phyloP scores from a whole-genome alignment of 1,140 invertebrate genomes.

The Plutomurus gul region DNA sequence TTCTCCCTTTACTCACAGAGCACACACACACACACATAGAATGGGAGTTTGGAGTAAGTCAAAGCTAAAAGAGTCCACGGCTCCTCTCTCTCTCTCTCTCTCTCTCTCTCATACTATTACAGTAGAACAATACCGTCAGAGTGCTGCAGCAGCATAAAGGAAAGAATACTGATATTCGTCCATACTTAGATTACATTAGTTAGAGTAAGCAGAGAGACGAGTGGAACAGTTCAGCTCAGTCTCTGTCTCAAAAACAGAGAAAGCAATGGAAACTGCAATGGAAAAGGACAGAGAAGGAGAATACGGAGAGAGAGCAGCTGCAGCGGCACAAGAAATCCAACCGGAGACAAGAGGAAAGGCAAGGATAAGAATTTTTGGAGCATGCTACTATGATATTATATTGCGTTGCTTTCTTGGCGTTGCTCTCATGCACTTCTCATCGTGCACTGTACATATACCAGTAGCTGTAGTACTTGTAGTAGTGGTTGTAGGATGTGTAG shows the following conservation, averaged over 20 bases:
- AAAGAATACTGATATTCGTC: too few relatives aligned
- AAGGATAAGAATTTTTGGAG: neutral
- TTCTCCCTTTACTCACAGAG: neutral
- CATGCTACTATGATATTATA: neutral
- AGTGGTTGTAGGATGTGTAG: neutral
- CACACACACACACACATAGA: neutral
- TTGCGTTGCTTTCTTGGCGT: neutral
- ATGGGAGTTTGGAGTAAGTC: neutral
- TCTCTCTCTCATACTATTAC: too few relatives aligned
- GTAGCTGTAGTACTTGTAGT: too few relatives aligned
- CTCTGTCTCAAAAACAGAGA: neutral
- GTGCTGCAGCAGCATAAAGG: too few relatives aligned
- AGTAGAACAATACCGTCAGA: too few relatives aligned
- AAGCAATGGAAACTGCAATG: neutral
- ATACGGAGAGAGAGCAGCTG: neutral
- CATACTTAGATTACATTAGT: too few relatives aligned
- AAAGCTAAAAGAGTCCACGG: neutral
- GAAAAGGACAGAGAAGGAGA: neutral
- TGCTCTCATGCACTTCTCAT: too few relatives aligned
- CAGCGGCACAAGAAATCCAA: neutral
- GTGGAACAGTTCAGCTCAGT: too few relatives aligned
- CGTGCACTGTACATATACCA: too few relatives aligned
- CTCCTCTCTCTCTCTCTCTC: too few relatives aligned
- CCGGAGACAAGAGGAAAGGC: neutral
- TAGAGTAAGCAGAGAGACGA: too few relatives aligned